Evolutionary conservation across 2,888 invertebrate species (phyloP).

Genomic region (Netelia inedita): DNA sequence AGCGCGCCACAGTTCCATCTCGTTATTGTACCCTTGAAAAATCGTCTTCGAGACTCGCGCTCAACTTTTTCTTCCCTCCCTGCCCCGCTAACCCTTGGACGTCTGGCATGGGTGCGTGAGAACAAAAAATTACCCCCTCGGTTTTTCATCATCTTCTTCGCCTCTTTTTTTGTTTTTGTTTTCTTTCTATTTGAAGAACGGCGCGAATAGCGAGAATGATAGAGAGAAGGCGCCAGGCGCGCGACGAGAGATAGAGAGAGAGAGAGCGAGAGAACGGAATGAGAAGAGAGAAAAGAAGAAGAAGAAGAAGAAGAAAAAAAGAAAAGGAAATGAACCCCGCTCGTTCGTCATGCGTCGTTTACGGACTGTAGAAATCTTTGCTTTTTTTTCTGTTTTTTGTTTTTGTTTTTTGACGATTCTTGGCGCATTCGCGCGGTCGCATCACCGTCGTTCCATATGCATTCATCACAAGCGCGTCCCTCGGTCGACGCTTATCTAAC

Average conservation of each 20-base stretch:
- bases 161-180: neutral
- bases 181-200: neutral
- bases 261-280: neutral
- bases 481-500: conserved; percentile 83
- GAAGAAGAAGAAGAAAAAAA: neutral
- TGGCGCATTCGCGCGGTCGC: conserved; percentile 56
- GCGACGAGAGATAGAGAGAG: neutral
- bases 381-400: neutral
- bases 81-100: neutral
- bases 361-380: neutral
- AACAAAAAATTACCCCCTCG: neutral
- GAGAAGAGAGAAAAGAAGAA: neutral
- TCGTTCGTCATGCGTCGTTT: neutral
- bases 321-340: neutral
- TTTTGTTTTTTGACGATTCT: neutral
- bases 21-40: neutral
- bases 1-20: too few species aligned
- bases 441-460: conserved; percentile 80
- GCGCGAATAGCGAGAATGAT: neutral
- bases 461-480: conserved; percentile 80
- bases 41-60: neutral
- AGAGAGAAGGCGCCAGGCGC: neutral
- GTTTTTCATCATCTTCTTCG: conserved; percentile 12
- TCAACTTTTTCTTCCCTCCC: neutral
- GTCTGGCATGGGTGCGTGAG: neutral